Evolutionary conservation across 2,113 vertebrate genomes (phyloP), one percentile per base, ranked within the genome.

Genomic region (Halcyon malimbica): DNA sequence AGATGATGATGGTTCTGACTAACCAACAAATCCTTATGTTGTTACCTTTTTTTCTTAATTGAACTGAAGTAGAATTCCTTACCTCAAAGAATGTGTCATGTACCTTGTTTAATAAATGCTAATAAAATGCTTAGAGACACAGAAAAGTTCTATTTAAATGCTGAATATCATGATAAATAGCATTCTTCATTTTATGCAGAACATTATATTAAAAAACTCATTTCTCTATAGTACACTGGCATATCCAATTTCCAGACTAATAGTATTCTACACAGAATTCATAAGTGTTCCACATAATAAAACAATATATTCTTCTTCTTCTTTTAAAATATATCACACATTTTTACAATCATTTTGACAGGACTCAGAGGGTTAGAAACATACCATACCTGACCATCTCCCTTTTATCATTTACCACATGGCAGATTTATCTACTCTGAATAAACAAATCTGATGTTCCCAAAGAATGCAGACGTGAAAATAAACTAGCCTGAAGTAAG

Each of bases 321-420:
- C 73, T 74, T 86, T 87, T 53, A 82, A 90, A 94, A 93, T 81
- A 92, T 37, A 83, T 93, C 78, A 90, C 46, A 90, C 41, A 91
- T 92, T 94, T 92, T 93, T 75, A 91, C 51, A 91, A 82, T 95
- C 87, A 91, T 89, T 89, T 89, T 96, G 94, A 97, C 87, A 95
- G 90, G 73, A 95, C 15, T 74, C 39, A 86, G 91, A 83, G 87
- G 44, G 50, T 93, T 94, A 96, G 89, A 97, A 96, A 93, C 17
- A 73, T 53, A 84, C 82, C 68, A 62, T n/a, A 80, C 83, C 81
- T 70, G 71, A 93, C 93, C 81, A 70, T 94, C 67, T 83, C 44
- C 8, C 37, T 68, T 91, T 85, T 79, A 83, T 94, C 74, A 89
- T 82, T 60, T 89, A 83, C 76, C 87, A 68, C 77, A 93, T 44